A percentile compares a stretch with the other conserved stretches of the same genome.
Conservation (phyloP, 2,888 invertebrate genomes). For the Yponomeuta plumbellus region DNA sequence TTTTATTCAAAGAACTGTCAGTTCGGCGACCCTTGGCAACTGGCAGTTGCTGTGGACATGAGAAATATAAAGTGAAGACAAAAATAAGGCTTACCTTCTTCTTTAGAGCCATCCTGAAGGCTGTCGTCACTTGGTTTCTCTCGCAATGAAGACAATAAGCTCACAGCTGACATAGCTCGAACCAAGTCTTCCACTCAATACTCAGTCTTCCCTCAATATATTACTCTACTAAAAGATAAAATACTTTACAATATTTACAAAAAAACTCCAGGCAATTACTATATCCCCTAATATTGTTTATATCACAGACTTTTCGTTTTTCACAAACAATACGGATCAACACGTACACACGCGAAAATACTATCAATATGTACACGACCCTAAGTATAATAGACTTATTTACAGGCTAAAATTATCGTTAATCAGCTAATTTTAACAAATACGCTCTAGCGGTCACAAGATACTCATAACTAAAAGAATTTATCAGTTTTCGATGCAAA, state of each 20-base stretch:
- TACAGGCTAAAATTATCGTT: conserved; percentile 75
- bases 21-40: neutral
- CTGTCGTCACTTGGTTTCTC: conserved; percentile 67
- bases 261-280: conserved; percentile 69
- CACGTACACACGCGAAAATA: conserved; percentile 77
- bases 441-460: conserved; percentile 73
- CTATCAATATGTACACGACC: conserved; percentile 73
- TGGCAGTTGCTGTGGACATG: neutral
- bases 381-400: conserved; percentile 73
- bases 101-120: conserved; percentile 60
- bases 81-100: conserved; percentile 48
- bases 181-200: conserved; percentile 57
- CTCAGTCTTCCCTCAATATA: conserved; percentile 74
- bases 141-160: conserved; percentile 68
- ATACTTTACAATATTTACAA: conserved; percentile 74
- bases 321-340: conserved; percentile 76
- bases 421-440: conserved; percentile 74
- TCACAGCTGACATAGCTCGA: conserved; percentile 75
- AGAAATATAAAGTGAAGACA: neutral
- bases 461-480: conserved; percentile 76
- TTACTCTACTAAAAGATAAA: conserved; percentile 70
- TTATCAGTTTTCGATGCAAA: conserved; percentile 76
- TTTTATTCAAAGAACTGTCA: conserved; percentile 1
- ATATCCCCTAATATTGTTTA: conserved; percentile 76
- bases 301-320: conserved; percentile 80